Evolutionary conservation across 2,797 vertebrate species (phyloP).

Genomic region (Lemur catta): DNA sequence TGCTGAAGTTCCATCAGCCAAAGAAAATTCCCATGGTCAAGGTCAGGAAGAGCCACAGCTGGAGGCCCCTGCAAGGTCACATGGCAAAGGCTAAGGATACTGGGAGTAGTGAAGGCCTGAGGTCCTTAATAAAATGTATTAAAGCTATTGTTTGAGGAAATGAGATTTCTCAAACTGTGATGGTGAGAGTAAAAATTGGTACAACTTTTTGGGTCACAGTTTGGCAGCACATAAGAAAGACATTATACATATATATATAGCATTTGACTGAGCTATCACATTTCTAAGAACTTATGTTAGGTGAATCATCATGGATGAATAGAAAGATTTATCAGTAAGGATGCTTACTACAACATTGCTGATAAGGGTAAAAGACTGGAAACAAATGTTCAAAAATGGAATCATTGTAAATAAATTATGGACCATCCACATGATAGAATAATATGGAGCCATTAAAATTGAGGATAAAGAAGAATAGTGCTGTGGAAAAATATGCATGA

Average conservation of each 20-base stretch:
- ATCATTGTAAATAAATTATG: slow-evolving; percentile 10
- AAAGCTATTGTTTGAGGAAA: neutral
- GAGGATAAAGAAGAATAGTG: slow-evolving; percentile 17
- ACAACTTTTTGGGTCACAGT: neutral
- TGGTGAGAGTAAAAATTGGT: neutral
- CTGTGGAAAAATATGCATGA: neutral
- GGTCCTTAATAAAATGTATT: neutral
- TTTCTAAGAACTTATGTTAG: neutral
- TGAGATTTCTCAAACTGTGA: neutral
- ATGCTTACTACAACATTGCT: neutral
- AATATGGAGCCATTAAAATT: neutral
- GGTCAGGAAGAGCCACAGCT: neutral
- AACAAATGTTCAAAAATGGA: slow-evolving; percentile 12
- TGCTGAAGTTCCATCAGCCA: neutral
- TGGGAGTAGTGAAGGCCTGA: neutral
- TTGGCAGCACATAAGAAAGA: neutral
- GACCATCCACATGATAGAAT: neutral
- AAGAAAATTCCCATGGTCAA: neutral
- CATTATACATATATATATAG: neutral
- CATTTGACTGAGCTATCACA: neutral
- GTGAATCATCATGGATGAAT: neutral
- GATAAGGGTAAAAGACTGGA: neutral
- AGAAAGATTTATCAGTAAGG: neutral
- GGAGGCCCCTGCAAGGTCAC: neutral
- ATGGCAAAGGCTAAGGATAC: neutral